Percentiles rank a stretch among this genome's conserved stretches.
Conservation (phyloP, 1,140 invertebrate species). For the Drosophila parvula region DNA sequence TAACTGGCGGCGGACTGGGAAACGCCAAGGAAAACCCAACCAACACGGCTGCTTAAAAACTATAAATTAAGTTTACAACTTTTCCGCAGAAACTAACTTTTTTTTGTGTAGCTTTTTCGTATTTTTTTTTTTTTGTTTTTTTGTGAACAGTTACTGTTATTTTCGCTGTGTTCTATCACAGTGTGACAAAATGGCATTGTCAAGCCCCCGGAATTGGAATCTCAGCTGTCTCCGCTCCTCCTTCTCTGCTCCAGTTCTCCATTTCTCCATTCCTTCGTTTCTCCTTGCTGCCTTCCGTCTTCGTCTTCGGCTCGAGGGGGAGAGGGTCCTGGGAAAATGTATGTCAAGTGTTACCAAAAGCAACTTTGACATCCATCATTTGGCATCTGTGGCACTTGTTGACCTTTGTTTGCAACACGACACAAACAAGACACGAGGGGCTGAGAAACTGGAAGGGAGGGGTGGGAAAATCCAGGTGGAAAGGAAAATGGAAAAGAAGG, state of each 20-base stretch:
- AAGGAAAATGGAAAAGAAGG: not conserved
- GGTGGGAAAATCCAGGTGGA: not conserved
- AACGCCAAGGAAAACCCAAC: slow-evolving; percentile 8
- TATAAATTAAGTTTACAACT: slow-evolving; percentile 82
- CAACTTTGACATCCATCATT: slow-evolving; percentile 78
- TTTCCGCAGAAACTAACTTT: slow-evolving; percentile 68
- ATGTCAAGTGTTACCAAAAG: slow-evolving; percentile 61
- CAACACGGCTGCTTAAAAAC: slow-evolving; percentile 75
- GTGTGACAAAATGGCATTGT: slow-evolving; percentile 77
- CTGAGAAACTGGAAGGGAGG: too few relatives aligned
- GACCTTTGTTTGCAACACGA: slow-evolving; percentile 55
- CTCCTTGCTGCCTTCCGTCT: not conserved
- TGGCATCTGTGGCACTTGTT: slow-evolving; percentile 72
- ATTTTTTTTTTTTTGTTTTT: slow-evolving; percentile 18
- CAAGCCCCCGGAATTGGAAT: slow-evolving; percentile 35
- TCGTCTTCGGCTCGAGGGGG: not conserved
- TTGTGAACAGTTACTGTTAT: slow-evolving; percentile 49
- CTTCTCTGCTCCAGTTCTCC: slow-evolving; percentile 11
- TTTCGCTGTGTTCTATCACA: slow-evolving; percentile 76
- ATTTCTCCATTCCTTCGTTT: slow-evolving; percentile 5
- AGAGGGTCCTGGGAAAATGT: slow-evolving; percentile 47
- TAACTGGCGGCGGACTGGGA: not conserved
- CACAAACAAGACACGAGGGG: slow-evolving; percentile 24
- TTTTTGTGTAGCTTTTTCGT: slow-evolving; percentile 8
- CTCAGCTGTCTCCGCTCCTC: slow-evolving; percentile 20